Conservation (phyloP, 2,888 invertebrate genomes). For the Euclidia mi region DNA sequence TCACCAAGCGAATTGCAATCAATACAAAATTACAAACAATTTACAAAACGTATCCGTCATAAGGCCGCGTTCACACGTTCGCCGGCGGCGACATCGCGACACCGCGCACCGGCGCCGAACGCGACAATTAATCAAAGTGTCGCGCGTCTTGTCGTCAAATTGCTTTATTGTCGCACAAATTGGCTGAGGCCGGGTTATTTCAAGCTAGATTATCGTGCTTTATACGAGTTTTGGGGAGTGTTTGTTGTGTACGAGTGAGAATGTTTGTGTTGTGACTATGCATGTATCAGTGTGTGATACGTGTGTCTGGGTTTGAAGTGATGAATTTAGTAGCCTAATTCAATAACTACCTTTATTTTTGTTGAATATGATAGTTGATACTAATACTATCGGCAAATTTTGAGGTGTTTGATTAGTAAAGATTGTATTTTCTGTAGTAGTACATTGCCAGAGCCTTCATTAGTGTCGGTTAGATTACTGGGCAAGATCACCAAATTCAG, state of each 20-base stretch:
- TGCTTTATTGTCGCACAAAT: conserved; percentile 64
- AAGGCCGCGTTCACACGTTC: conserved; percentile 69
- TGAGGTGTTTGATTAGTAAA: too few species aligned
- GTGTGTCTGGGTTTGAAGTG: too few species aligned
- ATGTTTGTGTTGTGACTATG: conserved; percentile 13
- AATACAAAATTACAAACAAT: conserved; percentile 25
- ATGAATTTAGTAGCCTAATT: too few species aligned
- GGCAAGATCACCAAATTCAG: too few species aligned
- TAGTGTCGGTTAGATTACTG: too few species aligned
- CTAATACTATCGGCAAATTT: too few species aligned
- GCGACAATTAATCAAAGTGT: conserved; percentile 71
- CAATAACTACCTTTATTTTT: too few species aligned
- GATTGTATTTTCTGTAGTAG: too few species aligned
- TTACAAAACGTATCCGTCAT: conserved; percentile 46
- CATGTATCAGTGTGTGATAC: too few species aligned
- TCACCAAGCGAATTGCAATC: conserved; percentile 34
- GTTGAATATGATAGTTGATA: too few species aligned
- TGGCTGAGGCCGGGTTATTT: conserved; percentile 66
- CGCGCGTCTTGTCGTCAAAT: conserved; percentile 61
- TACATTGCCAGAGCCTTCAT: too few species aligned
- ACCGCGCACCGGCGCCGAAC: conserved; percentile 60
- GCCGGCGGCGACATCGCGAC: conserved; percentile 73
- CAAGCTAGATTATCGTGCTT: conserved; percentile 57
- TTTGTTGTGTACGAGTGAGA: conserved; percentile 26
- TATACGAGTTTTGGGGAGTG: conserved; percentile 48